A percentile compares a stretch with the other conserved stretches of the same genome.
These are phyloP conservation scores for Noctua janthina DNA, from an alignment of 2,888 invertebrate species.

Conservation along the genomic window DNA sequence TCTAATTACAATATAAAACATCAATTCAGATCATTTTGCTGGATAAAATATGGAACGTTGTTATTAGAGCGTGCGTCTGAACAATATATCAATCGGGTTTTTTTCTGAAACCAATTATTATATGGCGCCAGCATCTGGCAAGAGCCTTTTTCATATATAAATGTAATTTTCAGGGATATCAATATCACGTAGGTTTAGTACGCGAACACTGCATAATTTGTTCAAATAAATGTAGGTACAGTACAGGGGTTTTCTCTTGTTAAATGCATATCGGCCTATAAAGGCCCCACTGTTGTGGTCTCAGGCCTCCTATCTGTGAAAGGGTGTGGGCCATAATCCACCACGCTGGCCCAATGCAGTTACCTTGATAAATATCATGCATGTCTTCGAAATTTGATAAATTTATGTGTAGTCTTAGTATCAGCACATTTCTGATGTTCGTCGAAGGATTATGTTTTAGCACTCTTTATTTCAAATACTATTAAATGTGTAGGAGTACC, in stretches of 20 bases:
- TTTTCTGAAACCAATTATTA: conserved; percentile 63
- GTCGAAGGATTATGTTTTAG: conserved; percentile 1
- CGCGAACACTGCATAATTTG: conserved; percentile 41
- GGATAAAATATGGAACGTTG: conserved; percentile 22
- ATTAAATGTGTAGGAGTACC: conserved; percentile 32
- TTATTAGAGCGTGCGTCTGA: conserved; percentile 48
- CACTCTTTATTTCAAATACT: conserved; percentile 14
- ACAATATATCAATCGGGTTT: conserved; percentile 60
- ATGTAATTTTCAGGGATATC: conserved; percentile 38
- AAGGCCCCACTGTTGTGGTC: neutral
- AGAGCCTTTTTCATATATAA: conserved; percentile 34
- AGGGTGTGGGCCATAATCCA: neutral
- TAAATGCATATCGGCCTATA: neutral
- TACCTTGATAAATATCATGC: neutral
- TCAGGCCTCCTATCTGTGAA: neutral
- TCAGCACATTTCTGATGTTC: neutral
- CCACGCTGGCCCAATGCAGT: neutral
- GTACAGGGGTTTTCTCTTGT: neutral
- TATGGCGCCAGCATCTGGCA: conserved; percentile 58
- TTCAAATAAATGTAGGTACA: conserved; percentile 8
- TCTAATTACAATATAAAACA: conserved; percentile 50
- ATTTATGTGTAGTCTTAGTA: neutral
- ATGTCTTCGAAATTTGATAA: neutral
- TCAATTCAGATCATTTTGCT: conserved; percentile 38
- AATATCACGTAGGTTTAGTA: conserved; percentile 33